A percentile compares a stretch with the other conserved stretches of the same genome.
phyloP scores from a whole-genome alignment of 1,140 invertebrate species.

The Drosophila quadrilineata region DNA sequence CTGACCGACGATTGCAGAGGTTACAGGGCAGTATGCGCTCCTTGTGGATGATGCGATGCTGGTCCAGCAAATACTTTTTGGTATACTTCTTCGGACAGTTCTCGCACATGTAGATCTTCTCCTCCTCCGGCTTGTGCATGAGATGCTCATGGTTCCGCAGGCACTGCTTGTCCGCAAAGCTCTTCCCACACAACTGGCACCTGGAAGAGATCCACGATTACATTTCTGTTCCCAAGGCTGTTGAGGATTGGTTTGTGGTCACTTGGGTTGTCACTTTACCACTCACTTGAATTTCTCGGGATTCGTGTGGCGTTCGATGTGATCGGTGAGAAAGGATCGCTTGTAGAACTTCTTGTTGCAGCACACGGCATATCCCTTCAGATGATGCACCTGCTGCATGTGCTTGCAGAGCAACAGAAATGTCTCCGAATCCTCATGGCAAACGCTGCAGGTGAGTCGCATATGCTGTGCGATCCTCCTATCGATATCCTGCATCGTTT shows the following conservation, averaged over 20 bases:
- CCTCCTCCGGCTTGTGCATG: constrained; percentile 67
- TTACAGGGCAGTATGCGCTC: constrained; percentile 60
- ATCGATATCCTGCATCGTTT: constrained; percentile 67
- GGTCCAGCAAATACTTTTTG: constrained; percentile 69
- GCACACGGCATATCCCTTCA: constrained; percentile 65
- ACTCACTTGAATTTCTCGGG: constrained; percentile 76
- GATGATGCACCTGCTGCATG: constrained; percentile 54
- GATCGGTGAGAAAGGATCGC: constrained; percentile 65
- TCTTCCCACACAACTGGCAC: constrained; percentile 59
- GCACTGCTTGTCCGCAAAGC: constrained; percentile 72
- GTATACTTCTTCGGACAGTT: constrained; percentile 62
- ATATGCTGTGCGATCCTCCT: constrained; percentile 65
- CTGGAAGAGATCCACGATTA: constrained; percentile 16
- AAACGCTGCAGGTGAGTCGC: constrained; percentile 67
- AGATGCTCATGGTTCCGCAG: constrained; percentile 70
- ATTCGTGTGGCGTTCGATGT: constrained; percentile 67
- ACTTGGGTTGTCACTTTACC: constrained; percentile 47
- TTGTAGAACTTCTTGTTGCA: constrained; percentile 78
- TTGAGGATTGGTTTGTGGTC: neutral
- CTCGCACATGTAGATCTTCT: constrained; percentile 65
- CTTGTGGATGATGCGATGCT: constrained; percentile 65
- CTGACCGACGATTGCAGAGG: constrained; percentile 60
- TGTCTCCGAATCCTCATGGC: constrained; percentile 49
- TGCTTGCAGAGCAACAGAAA: constrained; percentile 63
- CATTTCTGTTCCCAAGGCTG: neutral